These are phyloP conservation scores for Vombatus ursinus DNA, from an alignment of 2,113 vertebrate genomes.

Conservation along the genomic window DNA sequence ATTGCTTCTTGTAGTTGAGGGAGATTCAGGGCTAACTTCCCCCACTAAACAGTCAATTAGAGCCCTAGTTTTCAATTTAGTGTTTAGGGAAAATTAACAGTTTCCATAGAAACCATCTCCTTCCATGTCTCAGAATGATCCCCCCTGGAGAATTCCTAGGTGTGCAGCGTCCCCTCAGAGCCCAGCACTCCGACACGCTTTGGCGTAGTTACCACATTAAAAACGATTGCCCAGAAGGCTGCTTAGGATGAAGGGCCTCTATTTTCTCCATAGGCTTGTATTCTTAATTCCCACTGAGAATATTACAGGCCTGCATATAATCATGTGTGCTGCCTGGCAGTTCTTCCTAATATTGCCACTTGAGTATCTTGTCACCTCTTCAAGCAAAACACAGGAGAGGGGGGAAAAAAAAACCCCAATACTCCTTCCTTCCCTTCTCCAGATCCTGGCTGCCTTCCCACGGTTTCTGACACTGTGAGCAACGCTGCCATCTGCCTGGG, in stretches of 20 bases:
- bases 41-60: slow-evolving; percentile 30
- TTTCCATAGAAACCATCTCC: slow-evolving; percentile 38
- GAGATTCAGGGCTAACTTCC: slow-evolving; percentile 59
- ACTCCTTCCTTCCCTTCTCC: background rate
- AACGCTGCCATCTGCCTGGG: background rate
- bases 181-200: background rate
- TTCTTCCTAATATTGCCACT: background rate
- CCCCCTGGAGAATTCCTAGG: slow-evolving; percentile 50
- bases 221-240: slow-evolving; percentile 1
- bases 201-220: background rate
- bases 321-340: background rate
- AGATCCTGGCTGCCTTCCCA: background rate
- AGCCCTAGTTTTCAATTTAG: slow-evolving; percentile 34
- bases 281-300: slow-evolving; percentile 25
- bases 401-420: background rate
- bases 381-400: background rate
- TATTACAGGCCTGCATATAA: background rate
- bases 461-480: background rate
- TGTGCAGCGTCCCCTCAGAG: slow-evolving; percentile 3
- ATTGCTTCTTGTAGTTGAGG: slow-evolving; percentile 61
- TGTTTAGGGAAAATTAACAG: slow-evolving; percentile 59
- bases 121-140: slow-evolving; percentile 5
- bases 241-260: slow-evolving; percentile 2
- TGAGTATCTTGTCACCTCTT: background rate
- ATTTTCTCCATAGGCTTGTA: background rate